Conservation (phyloP, 2,797 vertebrate species). For the Gymnocypris eckloni region DNA sequence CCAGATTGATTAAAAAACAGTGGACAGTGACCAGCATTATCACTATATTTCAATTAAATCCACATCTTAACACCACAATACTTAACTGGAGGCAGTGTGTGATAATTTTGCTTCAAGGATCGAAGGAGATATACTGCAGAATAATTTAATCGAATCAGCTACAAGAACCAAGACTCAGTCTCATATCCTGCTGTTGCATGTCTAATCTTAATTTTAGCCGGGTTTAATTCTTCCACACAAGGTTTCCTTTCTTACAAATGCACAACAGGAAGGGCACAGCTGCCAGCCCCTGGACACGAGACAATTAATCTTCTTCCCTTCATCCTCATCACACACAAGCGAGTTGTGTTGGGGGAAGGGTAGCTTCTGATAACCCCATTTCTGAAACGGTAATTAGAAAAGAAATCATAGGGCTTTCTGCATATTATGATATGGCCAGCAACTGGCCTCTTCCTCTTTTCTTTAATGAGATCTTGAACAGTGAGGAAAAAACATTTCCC, state of each 20-base stretch:
- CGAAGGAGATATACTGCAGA: neutral
- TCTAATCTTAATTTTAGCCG: slow-evolving; percentile 30
- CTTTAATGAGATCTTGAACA: slow-evolving; percentile 53
- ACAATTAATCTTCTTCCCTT: slow-evolving; percentile 43
- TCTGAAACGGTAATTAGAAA: slow-evolving; percentile 54
- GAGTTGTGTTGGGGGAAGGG: neutral
- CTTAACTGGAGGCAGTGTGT: neutral
- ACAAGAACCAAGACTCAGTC: neutral
- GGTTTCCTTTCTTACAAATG: slow-evolving; percentile 51
- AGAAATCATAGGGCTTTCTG: slow-evolving; percentile 43
- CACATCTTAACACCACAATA: neutral
- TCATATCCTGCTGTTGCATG: slow-evolving; percentile 1
- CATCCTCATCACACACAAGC: slow-evolving; percentile 6
- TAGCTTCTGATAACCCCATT: slow-evolving; percentile 55
- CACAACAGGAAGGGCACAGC: slow-evolving; percentile 53
- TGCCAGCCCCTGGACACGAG: slow-evolving; percentile 39
- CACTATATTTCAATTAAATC: neutral
- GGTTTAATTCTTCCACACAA: slow-evolving; percentile 30
- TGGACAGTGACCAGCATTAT: neutral
- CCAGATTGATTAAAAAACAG: neutral
- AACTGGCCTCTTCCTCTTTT: neutral
- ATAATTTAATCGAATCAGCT: neutral
- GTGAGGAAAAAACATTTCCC: slow-evolving; percentile 22
- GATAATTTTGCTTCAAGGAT: neutral
- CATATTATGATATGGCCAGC: slow-evolving; percentile 52